Evolutionary conservation across 2,113 vertebrate genomes (phyloP), one percentile per base, ranked within the genome.

Genomic region (Vidua macroura): DNA sequence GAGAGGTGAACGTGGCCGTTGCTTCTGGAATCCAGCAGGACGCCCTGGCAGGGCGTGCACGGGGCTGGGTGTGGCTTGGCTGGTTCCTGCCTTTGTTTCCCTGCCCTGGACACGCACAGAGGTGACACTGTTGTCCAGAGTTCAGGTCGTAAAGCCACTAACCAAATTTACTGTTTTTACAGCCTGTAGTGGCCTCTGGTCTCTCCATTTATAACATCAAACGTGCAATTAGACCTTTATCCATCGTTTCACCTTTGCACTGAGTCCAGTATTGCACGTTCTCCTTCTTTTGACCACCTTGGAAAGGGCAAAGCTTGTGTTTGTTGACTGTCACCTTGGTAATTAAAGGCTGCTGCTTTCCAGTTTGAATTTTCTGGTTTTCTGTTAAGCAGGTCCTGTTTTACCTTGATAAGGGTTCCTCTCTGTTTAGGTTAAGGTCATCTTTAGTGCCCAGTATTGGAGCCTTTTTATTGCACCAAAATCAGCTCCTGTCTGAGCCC

Each of bases 11-110:
- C 18, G 25, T 53, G 82, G 25, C 27, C 83, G 8, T 9, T 25
- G 10, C 0, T 62, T 73, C 55, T 53, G 46, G 39, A 19, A 15
- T 8, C 5, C 2, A 21, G 0, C 11, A 6, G 27, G 28, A 28
- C 18, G 23, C 4, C 15, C 53, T 59, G 8, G 53, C 19, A 37
- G 30, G 13, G 4, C 23, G 23, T 33, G 68, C 7, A 4, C 25
- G 9, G 15, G 13, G 18, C 6, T 74, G 35, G 5, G 3, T 13
- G 52, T 44, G 27, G 10, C 11, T 81, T n/a, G 30, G 31, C 67
- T 46, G 31, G 7, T 8, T 37, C 73, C 31, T 83, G 76, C 5
- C 15, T 48, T 56, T 25, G 7, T 60, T 31, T 33, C 86, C 64
- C 41, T 83, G 39, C 25, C 49, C 30, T 49, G 51, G 19, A 20